phyloP scores from a whole-genome alignment of 2,797 vertebrate genomes.

The Syndactyla subalaris region DNA sequence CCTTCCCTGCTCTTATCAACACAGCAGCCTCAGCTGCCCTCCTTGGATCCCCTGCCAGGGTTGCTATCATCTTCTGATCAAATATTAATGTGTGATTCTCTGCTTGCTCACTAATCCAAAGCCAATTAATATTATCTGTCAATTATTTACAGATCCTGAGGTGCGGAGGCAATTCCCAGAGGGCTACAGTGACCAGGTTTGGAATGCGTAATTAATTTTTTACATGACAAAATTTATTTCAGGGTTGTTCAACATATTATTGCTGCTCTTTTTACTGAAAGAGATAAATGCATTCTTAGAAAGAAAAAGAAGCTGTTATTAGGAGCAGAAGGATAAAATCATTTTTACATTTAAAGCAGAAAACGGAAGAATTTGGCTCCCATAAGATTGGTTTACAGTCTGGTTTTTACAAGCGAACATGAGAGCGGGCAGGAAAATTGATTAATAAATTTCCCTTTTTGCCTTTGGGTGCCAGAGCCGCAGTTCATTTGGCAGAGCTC shows the following conservation, averaged over 20 bases:
- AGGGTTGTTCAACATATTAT: conserved; percentile 83
- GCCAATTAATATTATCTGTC: conserved; percentile 99
- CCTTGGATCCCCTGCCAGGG: conserved; percentile 95
- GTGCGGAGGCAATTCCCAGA: conserved; percentile 96
- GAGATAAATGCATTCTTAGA: conserved; percentile 81
- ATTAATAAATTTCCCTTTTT: conserved; percentile 66
- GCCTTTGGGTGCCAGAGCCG: conserved; percentile 57
- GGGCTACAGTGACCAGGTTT: conserved; percentile 98
- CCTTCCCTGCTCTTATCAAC: conserved; percentile 92
- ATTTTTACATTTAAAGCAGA: conserved; percentile 45
- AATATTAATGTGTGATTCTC: conserved; percentile 99
- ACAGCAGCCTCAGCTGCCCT: conserved; percentile 96
- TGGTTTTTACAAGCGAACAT: conserved; percentile 22
- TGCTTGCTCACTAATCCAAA: conserved; percentile 99
- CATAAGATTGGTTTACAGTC: conserved; percentile 9
- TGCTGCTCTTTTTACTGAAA: conserved; percentile 81
- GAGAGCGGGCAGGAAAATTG: conserved; percentile 62
- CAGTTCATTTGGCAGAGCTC: conserved; percentile 68
- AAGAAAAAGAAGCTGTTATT: conserved; percentile 76
- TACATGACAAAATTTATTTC: conserved; percentile 85
- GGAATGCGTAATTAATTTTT: conserved; percentile 99
- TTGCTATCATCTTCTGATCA: conserved; percentile 99
- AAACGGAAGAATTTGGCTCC: conserved; percentile 59
- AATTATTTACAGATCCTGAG: conserved; percentile 99
- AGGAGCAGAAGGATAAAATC: conserved; percentile 73